phyloP scores from a whole-genome alignment of 2,113 vertebrate genomes.

The Haplochromis vanheusdeni region DNA sequence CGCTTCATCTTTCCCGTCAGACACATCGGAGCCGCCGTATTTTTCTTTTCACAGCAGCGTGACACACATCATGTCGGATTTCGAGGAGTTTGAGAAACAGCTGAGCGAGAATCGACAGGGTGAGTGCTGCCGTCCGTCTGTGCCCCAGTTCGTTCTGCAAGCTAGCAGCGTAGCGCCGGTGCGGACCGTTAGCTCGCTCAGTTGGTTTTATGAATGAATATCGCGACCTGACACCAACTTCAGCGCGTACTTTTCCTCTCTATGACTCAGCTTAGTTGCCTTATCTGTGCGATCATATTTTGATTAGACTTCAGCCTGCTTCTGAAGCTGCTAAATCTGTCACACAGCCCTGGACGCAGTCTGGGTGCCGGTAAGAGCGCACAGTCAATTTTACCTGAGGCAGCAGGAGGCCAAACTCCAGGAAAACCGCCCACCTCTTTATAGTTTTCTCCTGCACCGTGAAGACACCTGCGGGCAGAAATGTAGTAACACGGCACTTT shows the following conservation, averaged over 20 bases:
- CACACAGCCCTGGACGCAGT: neutral
- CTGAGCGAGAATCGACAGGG: slow-evolving; percentile 73
- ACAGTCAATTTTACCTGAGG: neutral
- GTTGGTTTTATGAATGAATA: slow-evolving; percentile 22
- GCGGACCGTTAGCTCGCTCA: neutral
- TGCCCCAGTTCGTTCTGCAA: neutral
- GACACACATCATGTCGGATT: slow-evolving; percentile 61
- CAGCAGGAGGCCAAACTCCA: neutral
- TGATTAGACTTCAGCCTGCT: neutral
- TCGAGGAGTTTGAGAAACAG: slow-evolving; percentile 77
- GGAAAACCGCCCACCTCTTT: neutral
- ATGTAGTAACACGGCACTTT: neutral
- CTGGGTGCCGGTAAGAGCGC: neutral
- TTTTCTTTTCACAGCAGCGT: neutral
- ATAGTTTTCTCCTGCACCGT: neutral
- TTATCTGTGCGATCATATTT: neutral
- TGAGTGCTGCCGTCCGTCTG: neutral
- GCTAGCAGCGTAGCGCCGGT: neutral
- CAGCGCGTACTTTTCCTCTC: neutral
- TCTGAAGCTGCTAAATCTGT: neutral
- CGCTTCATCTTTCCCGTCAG: neutral
- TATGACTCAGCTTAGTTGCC: neutral
- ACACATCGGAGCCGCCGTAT: neutral
- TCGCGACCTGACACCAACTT: neutral
- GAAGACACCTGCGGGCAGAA: neutral